Percentiles rank a stretch among this genome's conserved stretches.
These are phyloP conservation scores for Aurelia coerulea DNA, from an alignment of 30 jellyfish, hydroid and myxozoan genomes.

Conservation along the genomic window DNA sequence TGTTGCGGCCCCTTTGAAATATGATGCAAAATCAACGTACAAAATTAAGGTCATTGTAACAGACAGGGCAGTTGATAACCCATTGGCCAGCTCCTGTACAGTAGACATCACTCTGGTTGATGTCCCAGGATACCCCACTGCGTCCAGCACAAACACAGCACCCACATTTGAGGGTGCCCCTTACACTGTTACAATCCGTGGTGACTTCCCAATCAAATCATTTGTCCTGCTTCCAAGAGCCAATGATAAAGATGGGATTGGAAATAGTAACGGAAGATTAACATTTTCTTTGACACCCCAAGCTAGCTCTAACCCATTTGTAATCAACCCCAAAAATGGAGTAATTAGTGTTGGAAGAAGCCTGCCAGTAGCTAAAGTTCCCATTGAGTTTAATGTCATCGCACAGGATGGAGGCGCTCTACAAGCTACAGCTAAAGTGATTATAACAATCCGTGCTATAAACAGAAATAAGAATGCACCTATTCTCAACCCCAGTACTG, in stretches of 20 bases:
- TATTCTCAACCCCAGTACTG: constrained; percentile 77
- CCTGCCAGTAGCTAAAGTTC: constrained; percentile 21
- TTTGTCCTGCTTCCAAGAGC: constrained; percentile 80
- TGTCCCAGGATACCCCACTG: constrained; percentile 82
- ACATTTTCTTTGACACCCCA: constrained; percentile 60
- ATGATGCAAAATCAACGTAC: constrained; percentile 27
- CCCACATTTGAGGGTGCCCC: constrained; percentile 57
- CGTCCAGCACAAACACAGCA: constrained; percentile 49
- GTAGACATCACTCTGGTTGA: constrained; percentile 75
- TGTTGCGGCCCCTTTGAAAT: constrained; percentile 84
- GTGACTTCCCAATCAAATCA: constrained; percentile 82
- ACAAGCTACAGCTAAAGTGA: constrained; percentile 47
- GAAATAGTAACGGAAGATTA: constrained; percentile 61
- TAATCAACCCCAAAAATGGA: constrained; percentile 83
- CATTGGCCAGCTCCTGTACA: constrained; percentile 59
- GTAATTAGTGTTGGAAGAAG: constrained; percentile 63
- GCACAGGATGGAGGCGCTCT: constrained; percentile 80
- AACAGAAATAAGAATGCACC: constrained; percentile 70
- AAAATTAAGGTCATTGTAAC: constrained; percentile 77
- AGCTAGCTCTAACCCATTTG: constrained; percentile 53
- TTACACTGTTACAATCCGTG: constrained; percentile 78
- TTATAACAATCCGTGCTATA: constrained; percentile 52
- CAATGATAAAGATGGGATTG: constrained; percentile 63
- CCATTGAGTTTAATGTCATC: constrained; percentile 38
- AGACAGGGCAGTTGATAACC: constrained; percentile 78